These are phyloP conservation scores for Archocentrus centrarchus DNA, from an alignment of 2,113 vertebrate species.

Conservation along the genomic window DNA sequence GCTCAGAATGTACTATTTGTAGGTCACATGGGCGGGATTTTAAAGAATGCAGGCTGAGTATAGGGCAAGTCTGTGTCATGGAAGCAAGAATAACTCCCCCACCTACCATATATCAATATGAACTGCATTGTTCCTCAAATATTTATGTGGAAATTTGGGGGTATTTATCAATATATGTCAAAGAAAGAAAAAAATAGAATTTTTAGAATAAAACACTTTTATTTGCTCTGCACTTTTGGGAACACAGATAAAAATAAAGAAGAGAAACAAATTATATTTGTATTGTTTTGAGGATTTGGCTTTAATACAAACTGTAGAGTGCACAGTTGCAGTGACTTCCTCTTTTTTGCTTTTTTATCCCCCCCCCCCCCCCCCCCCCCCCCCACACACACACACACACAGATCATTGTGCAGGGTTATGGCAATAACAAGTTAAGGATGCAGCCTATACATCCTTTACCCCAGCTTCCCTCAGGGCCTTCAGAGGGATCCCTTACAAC, in stretches of 20 bases:
- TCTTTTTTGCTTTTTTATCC: no score
- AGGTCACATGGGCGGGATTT: conserved; percentile 34
- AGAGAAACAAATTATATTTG: background rate
- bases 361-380: no score
- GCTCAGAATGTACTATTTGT: conserved; percentile 34
- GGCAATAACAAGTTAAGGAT: background rate
- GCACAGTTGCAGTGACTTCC: no score
- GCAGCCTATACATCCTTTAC: background rate
- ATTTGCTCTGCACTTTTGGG: background rate
- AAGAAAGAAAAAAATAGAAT: background rate
- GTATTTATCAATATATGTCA: background rate
- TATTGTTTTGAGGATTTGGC: background rate
- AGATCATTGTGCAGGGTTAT: background rate
- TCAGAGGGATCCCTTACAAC: background rate
- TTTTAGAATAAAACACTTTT: background rate
- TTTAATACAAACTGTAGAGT: background rate
- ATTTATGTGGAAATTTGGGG: background rate
- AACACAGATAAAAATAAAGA: background rate
- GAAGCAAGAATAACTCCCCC: background rate
- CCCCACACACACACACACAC: no score
- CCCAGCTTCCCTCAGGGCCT: no score
- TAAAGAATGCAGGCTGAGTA: conserved; percentile 4
- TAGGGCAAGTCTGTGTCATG: background rate
- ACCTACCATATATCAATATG: background rate
- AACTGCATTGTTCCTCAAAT: background rate